Evolutionary conservation across 2,888 invertebrate species (phyloP), one percentile per base, ranked within the genome.

Genomic region (Leptura quadrifasciata): DNA sequence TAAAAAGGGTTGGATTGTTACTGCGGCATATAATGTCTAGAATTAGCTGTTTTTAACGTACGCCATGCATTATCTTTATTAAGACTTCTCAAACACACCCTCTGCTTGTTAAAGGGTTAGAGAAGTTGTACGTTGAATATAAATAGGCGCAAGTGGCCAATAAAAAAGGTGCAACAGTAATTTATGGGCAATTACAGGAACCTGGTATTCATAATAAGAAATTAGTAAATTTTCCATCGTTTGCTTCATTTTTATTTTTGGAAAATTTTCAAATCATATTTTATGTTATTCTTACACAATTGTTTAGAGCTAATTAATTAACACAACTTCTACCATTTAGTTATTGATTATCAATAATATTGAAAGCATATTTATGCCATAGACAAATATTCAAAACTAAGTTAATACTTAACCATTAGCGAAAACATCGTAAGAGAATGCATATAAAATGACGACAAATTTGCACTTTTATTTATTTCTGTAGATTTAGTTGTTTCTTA

Each of bases 51-150:
- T 73, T 76, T 76, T 76, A 76, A 76, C 76, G 76, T 80, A 58
- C 55, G 76, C 79, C 76, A 77, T 80, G 81, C 79, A 80, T 83
- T 84, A 83, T 80, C 80, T 80, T 82, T 80, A 83, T 82, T 81
- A 82, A 82, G 81, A 81, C 81, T 80, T 81, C 68, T 77, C 55
- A 73, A 80, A 82, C 80, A 81, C 81, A 79, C 81, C 81, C 80
- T 77, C 74, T 72, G 78, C 76, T 77, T 75, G 79, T 79, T 74
- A 77, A 73, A 77, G 77, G 76, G 78, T 78, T 76, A 76, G 76
- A 67, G 67, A 60, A 72, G 75, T 74, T 71, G 74, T 76, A 73
- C 39, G 74, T 64, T 75, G 78, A 78, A 78, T 78, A 76, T 76
- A 73, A 77, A 77, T 77, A 69, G 65, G 72, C 70, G 74, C 75